A percentile compares a stretch with the other conserved stretches of the same genome.
These are phyloP conservation scores for Hydrotaea cyrtoneurina DNA, from an alignment of 2,888 invertebrate genomes.

Conservation along the genomic window DNA sequence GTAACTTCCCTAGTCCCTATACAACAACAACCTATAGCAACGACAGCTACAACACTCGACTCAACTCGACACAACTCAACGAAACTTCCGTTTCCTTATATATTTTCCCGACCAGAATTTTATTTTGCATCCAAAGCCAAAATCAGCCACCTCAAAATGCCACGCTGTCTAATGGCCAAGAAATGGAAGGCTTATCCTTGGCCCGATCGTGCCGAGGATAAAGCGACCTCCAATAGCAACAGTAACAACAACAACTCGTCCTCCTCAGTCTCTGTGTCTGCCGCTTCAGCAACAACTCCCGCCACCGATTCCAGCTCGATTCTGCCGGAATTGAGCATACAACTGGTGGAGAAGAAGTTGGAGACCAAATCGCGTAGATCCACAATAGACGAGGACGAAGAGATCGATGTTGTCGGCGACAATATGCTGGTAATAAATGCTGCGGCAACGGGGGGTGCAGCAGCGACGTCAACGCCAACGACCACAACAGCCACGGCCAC, in stretches of 20 bases:
- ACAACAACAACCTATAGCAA: neutral
- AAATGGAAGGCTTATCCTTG: slow-evolving; percentile 95
- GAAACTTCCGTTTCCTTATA: slow-evolving; percentile 54
- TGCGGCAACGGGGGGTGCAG: slow-evolving; percentile 25
- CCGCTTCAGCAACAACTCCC: slow-evolving; percentile 46
- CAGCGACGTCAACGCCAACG: slow-evolving; percentile 47
- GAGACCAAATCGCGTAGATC: slow-evolving; percentile 82
- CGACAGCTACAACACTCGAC: neutral
- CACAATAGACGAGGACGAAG: slow-evolving; percentile 86
- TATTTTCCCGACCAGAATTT: slow-evolving; percentile 47
- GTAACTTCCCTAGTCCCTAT: slow-evolving; percentile 58
- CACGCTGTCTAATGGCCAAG: slow-evolving; percentile 97
- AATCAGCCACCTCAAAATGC: slow-evolving; percentile 84
- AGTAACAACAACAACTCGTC: slow-evolving; percentile 58
- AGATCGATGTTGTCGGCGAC: slow-evolving; percentile 93
- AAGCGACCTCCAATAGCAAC: neutral
- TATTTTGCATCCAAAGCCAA: slow-evolving; percentile 47
- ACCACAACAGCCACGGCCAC: slow-evolving; percentile 70
- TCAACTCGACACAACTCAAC: slow-evolving; percentile 17
- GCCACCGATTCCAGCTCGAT: slow-evolving; percentile 72
- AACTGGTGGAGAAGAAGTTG: slow-evolving; percentile 61
- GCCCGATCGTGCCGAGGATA: slow-evolving; percentile 84
- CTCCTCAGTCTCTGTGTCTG: slow-evolving; percentile 44
- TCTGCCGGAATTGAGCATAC: slow-evolving; percentile 53
- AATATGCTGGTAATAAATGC: slow-evolving; percentile 71